phyloP scores from a whole-genome alignment of 2,888 invertebrate genomes.

The Campoplex nolae region DNA sequence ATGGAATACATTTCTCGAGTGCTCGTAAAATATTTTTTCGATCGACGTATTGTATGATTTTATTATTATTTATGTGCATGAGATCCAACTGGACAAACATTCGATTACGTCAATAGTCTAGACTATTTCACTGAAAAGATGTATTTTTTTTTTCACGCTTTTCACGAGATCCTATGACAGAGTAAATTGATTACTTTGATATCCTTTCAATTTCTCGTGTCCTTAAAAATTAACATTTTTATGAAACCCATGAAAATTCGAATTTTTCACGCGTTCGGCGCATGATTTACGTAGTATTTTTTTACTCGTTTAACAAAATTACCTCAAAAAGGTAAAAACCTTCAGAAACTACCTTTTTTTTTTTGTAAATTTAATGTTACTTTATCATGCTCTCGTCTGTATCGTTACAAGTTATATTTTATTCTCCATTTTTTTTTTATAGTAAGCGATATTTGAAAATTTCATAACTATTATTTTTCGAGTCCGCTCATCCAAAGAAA shows the following conservation, averaged over 20 bases:
- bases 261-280: not conserved
- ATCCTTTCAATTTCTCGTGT: not conserved
- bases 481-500: too few relatives aligned
- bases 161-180: constrained; percentile 16
- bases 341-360: not conserved
- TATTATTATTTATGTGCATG: constrained; percentile 18
- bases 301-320: not conserved
- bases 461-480: too few relatives aligned
- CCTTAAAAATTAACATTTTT: constrained; percentile 21
- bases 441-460: too few relatives aligned
- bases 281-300: not conserved
- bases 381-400: not conserved
- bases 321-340: not conserved
- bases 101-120: not conserved
- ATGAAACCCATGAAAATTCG: not conserved
- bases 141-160: not conserved
- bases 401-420: not conserved
- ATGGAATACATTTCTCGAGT: not conserved
- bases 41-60: not conserved
- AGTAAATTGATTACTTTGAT: constrained; percentile 12
- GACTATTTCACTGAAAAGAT: not conserved
- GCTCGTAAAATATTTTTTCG: not conserved
- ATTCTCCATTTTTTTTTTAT: not conserved
- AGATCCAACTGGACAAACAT: constrained; percentile 28
- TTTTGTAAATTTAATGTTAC: not conserved